These are phyloP conservation scores for Pica pica DNA, from an alignment of 2,113 vertebrate genomes.

Conservation along the genomic window DNA sequence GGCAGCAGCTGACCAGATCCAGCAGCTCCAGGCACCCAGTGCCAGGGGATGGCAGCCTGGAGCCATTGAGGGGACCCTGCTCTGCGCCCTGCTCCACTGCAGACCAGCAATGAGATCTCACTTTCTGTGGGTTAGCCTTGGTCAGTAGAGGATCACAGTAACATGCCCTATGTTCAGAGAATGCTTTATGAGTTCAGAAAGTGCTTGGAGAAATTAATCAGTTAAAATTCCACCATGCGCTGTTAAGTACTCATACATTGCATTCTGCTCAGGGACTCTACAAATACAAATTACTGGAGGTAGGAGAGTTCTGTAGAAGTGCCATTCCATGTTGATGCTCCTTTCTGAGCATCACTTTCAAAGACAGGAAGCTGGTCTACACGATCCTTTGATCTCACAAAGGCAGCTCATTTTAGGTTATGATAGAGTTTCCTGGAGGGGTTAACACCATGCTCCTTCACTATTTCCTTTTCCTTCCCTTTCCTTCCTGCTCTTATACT, in stretches of 20 bases:
- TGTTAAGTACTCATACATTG: not conserved
- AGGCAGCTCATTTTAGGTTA: not conserved
- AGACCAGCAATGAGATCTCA: accelerated
- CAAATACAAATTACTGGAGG: not conserved
- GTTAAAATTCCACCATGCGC: not conserved
- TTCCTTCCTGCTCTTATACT: not conserved
- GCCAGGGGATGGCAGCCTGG: not conserved
- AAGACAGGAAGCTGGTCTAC: not conserved
- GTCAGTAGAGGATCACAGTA: not conserved
- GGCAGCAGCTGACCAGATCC: not conserved
- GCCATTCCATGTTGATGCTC: not conserved
- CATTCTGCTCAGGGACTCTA: not conserved
- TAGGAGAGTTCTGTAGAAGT: not conserved
- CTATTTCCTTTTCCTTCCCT: not conserved
- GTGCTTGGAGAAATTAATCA: not conserved
- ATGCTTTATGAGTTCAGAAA: not conserved
- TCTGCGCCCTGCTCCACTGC: not conserved
- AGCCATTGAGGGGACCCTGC: not conserved
- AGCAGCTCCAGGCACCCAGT: not conserved
- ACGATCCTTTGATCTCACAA: not conserved
- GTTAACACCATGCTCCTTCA: not conserved
- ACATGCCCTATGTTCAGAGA: not conserved
- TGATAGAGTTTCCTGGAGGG: not conserved
- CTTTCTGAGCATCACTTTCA: not conserved
- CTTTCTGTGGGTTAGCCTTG: not conserved